These are phyloP conservation scores for Isurus oxyrinchus DNA, from an alignment of 2,113 vertebrate genomes.

Conservation along the genomic window DNA sequence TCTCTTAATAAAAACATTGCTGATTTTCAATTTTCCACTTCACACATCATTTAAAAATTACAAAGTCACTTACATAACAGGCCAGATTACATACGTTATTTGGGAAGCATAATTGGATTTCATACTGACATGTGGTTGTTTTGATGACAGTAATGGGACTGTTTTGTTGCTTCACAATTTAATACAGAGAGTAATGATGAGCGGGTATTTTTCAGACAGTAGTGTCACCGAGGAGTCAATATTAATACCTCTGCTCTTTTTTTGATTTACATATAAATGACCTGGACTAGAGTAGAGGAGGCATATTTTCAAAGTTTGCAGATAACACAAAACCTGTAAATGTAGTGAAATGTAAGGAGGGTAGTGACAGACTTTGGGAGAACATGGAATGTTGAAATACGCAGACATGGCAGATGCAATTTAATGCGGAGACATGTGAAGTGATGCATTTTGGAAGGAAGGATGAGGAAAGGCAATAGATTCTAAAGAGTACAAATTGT, in stretches of 20 bases:
- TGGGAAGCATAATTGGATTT: background rate
- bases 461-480: background rate
- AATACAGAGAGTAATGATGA: background rate
- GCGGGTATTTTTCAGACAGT: background rate
- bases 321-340: no score
- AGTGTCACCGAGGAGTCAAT: background rate
- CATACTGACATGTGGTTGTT: background rate
- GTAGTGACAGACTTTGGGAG: background rate
- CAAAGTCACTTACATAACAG: background rate
- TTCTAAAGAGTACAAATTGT: no score
- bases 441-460: background rate
- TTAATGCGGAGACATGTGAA: background rate
- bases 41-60: slow-evolving; percentile 25
- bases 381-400: background rate
- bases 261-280: background rate
- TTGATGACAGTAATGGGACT: background rate
- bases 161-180: background rate
- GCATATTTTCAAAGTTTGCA: background rate
- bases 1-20: background rate
- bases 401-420: background rate
- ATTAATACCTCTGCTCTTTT: background rate
- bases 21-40: slow-evolving; percentile 24
- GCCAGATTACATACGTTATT: background rate
- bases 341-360: background rate
- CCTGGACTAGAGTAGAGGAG: background rate